A percentile compares a stretch with the other conserved stretches of the same genome.
Conservation (phyloP, 2,888 invertebrate species). For the Steromphala cineraria region DNA sequence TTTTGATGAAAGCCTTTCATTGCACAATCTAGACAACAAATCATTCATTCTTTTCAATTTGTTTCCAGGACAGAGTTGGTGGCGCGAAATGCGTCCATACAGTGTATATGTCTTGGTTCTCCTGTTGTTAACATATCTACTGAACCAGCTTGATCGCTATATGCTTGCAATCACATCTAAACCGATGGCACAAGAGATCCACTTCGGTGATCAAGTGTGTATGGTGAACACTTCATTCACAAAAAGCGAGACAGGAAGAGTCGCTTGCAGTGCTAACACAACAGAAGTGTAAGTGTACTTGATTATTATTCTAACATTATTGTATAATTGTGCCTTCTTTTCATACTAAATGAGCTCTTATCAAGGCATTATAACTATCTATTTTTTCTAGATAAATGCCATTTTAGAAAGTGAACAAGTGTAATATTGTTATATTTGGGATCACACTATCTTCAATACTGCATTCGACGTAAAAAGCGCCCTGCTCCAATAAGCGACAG, state of each 20-base stretch:
- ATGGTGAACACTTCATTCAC: conserved; percentile 54
- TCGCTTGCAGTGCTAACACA: conserved; percentile 50
- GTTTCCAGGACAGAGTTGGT: conserved; percentile 27
- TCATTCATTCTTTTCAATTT: background rate
- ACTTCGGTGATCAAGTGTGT: conserved; percentile 71
- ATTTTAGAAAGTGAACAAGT: too few species aligned
- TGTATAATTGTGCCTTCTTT: too few species aligned
- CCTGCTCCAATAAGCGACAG: too few species aligned
- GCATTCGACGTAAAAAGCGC: too few species aligned
- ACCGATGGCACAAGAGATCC: conserved; percentile 70
- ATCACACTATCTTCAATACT: too few species aligned
- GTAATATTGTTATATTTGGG: too few species aligned
- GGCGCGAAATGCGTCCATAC: conserved; percentile 44
- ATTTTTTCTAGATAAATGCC: too few species aligned
- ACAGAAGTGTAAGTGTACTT: conserved; percentile 27
- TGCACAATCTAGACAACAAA: too few species aligned
- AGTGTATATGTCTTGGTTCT: conserved; percentile 66
- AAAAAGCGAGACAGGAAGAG: conserved; percentile 31
- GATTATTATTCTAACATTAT: too few species aligned
- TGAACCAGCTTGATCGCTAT: conserved; percentile 72
- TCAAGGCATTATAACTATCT: too few species aligned
- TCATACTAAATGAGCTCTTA: too few species aligned
- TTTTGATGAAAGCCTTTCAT: too few species aligned
- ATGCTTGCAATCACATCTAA: conserved; percentile 68
- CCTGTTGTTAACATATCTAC: conserved; percentile 67